Evolutionary conservation across 1,140 invertebrate genomes (phyloP), one percentile per base, ranked within the genome.

Genomic region (Atta texana): DNA sequence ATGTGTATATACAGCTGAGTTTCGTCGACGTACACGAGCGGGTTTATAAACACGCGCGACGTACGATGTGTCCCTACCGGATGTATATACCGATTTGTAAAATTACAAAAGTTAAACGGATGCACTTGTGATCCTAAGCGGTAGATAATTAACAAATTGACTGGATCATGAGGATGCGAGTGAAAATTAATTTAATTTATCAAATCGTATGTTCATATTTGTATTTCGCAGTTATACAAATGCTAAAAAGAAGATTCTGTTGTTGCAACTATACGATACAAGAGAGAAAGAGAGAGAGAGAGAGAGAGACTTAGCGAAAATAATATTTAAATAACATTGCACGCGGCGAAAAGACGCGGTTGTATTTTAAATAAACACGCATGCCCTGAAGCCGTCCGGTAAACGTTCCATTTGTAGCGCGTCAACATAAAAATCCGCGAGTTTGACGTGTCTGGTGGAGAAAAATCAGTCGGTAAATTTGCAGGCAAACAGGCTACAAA

Each of bases 401-500:
- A 74, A 72, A 75, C 39, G 80, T 75, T 84, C 28, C 69, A 74
- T 74, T 61, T 75, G 55, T 61, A 51, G 18, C 57, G 69, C 55
- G 80, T 61, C 69, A 75, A 75, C 69, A 89, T 90, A 90, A 90
- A 90, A 90, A 90, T 89, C 64, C 77, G 59, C 68, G 77, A 82
- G 51, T 59, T 75, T 68, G 66, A 89, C 85, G 77, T 77, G 85
- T 66, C 66, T 66, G 71, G 85, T 49, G 80, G 72, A 87, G 80
- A 85, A 90, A 90, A 89, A 87, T 59, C 88, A 80, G 86, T 76
- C 85, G 66, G 78, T 64, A 84, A 90, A 80, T 90, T 90, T 87
- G 74, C 89, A 82, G 80, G 68, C 59, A 81, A 89, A 51, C 77
- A 53, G 55, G 66, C 28, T 68, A 34, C 78, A 63, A 66, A 80